Percentiles rank a stretch among this genome's conserved stretches.
Evolutionary conservation across 2,888 invertebrate species (phyloP).

Genomic region (Brenthis daphne): DNA sequence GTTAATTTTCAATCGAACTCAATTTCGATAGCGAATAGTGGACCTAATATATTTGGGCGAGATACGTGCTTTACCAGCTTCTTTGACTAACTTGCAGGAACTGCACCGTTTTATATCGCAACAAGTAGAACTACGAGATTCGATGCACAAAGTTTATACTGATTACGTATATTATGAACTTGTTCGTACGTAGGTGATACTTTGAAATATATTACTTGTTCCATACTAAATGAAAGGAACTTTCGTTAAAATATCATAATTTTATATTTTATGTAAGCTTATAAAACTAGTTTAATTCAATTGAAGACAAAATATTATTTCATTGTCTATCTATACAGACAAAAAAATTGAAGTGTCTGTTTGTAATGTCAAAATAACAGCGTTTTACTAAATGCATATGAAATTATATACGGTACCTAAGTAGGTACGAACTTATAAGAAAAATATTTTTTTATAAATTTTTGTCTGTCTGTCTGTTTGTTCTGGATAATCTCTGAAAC

Average conservation of each 20-base stretch:
- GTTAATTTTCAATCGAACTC: constrained; percentile 32
- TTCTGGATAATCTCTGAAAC: too few species aligned
- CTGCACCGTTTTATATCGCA: constrained; percentile 28
- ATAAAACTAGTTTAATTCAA: neutral
- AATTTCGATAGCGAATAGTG: constrained; percentile 33
- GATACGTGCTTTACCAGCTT: constrained; percentile 31
- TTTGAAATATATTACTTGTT: constrained; percentile 84
- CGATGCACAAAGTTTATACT: constrained; percentile 29
- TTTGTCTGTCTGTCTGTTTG: too few species aligned
- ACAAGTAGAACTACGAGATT: constrained; percentile 33
- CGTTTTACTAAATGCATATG: too few species aligned
- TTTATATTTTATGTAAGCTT: neutral
- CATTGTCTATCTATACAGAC: too few species aligned
- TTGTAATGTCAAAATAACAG: too few species aligned
- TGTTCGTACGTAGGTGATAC: constrained; percentile 89
- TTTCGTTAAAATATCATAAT: neutral
- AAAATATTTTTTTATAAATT: too few species aligned
- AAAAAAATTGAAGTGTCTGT: too few species aligned
- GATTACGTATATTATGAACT: constrained; percentile 64
- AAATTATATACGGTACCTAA: too few species aligned
- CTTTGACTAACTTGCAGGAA: constrained; percentile 35
- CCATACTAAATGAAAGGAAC: constrained; percentile 1
- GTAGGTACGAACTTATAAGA: too few species aligned
- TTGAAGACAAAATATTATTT: neutral
- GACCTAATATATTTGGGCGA: constrained; percentile 33